Conservation (phyloP, 2,888 invertebrate genomes). For the Habrosyne pyritoides region DNA sequence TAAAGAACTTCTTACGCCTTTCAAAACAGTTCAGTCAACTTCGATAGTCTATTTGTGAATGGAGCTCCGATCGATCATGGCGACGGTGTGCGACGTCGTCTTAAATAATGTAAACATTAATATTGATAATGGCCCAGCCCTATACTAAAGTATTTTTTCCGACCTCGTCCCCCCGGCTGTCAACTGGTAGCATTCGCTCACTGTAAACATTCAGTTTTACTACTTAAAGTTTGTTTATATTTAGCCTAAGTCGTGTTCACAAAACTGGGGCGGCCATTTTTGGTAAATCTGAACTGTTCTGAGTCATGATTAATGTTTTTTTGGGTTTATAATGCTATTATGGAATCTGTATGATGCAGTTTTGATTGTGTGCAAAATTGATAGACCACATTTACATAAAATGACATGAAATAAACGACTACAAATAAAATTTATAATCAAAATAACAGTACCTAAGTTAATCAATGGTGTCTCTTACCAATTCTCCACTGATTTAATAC, state of each 20-base stretch:
- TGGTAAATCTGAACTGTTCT: not conserved
- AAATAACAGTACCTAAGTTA: too few relatives aligned
- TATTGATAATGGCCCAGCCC: not conserved
- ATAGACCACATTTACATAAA: too few relatives aligned
- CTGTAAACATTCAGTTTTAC: slow-evolving; percentile 22
- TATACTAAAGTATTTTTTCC: not conserved
- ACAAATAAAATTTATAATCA: too few relatives aligned
- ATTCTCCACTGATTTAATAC: too few relatives aligned
- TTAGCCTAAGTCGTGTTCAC: slow-evolving; percentile 8
- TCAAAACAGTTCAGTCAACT: not conserved
- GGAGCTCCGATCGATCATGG: not conserved
- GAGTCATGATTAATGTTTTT: not conserved
- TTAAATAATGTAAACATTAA: slow-evolving; percentile 2
- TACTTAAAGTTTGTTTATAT: slow-evolving; percentile 24
- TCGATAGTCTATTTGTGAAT: not conserved
- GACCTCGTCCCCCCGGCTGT: not conserved
- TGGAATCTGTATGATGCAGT: too few relatives aligned
- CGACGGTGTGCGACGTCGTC: not conserved
- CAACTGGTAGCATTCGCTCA: not conserved
- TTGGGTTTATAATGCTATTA: too few relatives aligned
- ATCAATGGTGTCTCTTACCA: too few relatives aligned
- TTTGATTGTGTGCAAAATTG: too few relatives aligned
- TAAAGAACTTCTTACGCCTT: too few relatives aligned
- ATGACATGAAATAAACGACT: too few relatives aligned
- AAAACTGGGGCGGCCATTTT: not conserved